A percentile compares a stretch with the other conserved stretches of the same genome.
Evolutionary conservation across 2,888 invertebrate genomes (phyloP).

Genomic region (Neoascia interrupta): DNA sequence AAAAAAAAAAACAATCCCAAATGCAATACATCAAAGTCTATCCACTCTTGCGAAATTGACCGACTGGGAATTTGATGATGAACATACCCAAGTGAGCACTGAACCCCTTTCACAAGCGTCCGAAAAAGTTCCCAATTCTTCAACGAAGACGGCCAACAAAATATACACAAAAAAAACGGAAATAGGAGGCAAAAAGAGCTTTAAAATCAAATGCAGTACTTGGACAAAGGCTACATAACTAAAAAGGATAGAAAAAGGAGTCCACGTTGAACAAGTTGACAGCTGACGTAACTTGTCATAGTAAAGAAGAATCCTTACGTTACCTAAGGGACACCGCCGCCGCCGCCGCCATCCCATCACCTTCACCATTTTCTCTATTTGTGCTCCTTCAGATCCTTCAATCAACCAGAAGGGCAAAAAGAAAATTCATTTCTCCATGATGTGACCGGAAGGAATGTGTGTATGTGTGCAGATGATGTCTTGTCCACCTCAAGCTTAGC

Average conservation of each 20-base stretch:
- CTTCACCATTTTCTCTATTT: slow-evolving; percentile 60
- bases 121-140: slow-evolving; percentile 33
- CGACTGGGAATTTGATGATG: slow-evolving; percentile 69
- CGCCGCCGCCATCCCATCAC: slow-evolving; percentile 38
- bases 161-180: background rate
- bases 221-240: slow-evolving; percentile 60
- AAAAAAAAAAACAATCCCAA: slow-evolving; percentile 11
- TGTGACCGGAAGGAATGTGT: slow-evolving; percentile 66
- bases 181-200: slow-evolving; percentile 10
- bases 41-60: slow-evolving; percentile 68
- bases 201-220: slow-evolving; percentile 66
- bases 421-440: slow-evolving; percentile 62
- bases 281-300: slow-evolving; percentile 70
- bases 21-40: slow-evolving; percentile 69
- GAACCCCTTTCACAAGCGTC: slow-evolving; percentile 45
- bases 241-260: slow-evolving; percentile 49
- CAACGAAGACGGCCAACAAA: slow-evolving; percentile 6
- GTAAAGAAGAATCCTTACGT: slow-evolving; percentile 69
- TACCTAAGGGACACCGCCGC: slow-evolving; percentile 60
- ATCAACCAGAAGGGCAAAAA: slow-evolving; percentile 68
- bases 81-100: slow-evolving; percentile 65
- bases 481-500: slow-evolving; percentile 56
- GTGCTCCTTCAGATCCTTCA: slow-evolving; percentile 68
- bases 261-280: slow-evolving; percentile 65
- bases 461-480: slow-evolving; percentile 27